phyloP scores from a whole-genome alignment of 2,797 vertebrate genomes.

The Lagodon rhomboides region DNA sequence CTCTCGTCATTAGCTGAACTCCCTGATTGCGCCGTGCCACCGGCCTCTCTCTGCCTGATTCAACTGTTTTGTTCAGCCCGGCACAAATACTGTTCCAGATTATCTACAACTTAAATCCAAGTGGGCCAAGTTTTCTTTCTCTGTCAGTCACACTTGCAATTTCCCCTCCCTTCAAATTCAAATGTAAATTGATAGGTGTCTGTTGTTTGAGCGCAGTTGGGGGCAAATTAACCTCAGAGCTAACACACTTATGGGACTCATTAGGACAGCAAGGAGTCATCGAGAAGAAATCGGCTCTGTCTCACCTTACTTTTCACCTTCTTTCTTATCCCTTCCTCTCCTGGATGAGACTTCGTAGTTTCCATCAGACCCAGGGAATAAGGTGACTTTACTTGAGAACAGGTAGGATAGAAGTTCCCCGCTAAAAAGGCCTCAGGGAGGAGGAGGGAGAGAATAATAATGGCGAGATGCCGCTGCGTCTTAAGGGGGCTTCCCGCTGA shows the following conservation, averaged over 20 bases:
- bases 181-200: slow-evolving; percentile 58
- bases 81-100: not conserved
- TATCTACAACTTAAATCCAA: slow-evolving; percentile 25
- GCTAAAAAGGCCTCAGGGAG: slow-evolving; percentile 78
- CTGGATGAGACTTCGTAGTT: slow-evolving; percentile 9
- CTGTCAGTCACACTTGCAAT: slow-evolving; percentile 18
- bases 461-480: slow-evolving; percentile 62
- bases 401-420: slow-evolving; percentile 46
- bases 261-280: slow-evolving; percentile 59
- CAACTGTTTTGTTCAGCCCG: slow-evolving; percentile 59
- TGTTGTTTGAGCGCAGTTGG: slow-evolving; percentile 54
- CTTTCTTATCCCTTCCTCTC: slow-evolving; percentile 13
- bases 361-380: slow-evolving; percentile 51
- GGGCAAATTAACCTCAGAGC: slow-evolving; percentile 78
- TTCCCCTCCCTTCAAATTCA: slow-evolving; percentile 26
- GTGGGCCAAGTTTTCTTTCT: not conserved
- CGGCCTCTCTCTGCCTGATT: slow-evolving; percentile 50
- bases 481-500: slow-evolving; percentile 70
- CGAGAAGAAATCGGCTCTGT: slow-evolving; percentile 48
- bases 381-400: slow-evolving; percentile 70
- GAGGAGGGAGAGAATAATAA: slow-evolving; percentile 74
- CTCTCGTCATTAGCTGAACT: slow-evolving; percentile 76
- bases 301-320: slow-evolving; percentile 43
- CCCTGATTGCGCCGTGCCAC: slow-evolving; percentile 71
- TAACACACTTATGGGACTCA: slow-evolving; percentile 70